Base-by-base conservation (phyloP, 2,113 vertebrate species). In the Dasypus novemcinctus region DNA sequence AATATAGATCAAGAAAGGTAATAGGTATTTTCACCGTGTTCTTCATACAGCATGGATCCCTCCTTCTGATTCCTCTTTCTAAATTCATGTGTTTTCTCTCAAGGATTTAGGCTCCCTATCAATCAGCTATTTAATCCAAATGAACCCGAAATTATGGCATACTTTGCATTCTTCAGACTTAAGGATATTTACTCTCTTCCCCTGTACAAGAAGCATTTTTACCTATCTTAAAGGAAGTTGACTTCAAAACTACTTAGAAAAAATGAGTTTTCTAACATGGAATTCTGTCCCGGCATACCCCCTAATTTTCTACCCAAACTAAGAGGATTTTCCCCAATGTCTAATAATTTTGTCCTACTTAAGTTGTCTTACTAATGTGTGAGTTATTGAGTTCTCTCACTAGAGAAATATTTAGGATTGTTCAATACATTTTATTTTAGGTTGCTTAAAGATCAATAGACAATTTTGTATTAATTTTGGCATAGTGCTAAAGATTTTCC, bases 401-500 rank as follows among this genome's bases (percentile, higher is more conserved):
- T 83, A 36, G 2, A 90, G 97, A 98, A 97, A 97, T 97, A 96
- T 96, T 97, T 96, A 95, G 79, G 96, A 95, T 91, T 97, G 23
- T 79, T 92, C 93, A 95, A 87, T 88, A n/a, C 15, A 31, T 94
- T 97, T 98, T 96, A 82, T 57, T 96, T 97, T 76, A 97, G 46
- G 33, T 95, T 9, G 12, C 68, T 90, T 96, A 95, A 94, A 88
- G 95, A 95, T 96, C 88, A 98, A 97, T 98, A 97, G 10, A 79
- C 95, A 96, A 96, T 95, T 96, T 97, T 97, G 96, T 97, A 96
- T 95, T 78, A 98, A 97, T 97, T 88, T 83, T 88, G 38, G 69
- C 78, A 97, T 63, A 97, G 52, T 90, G 87, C 83, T 98, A 98
- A 98, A 98, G 98, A 98, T 98, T 98, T 98, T 98, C 97, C 94